Evolutionary conservation across 2,797 vertebrate genomes (phyloP).

Genomic region (Coreius guichenoti): DNA sequence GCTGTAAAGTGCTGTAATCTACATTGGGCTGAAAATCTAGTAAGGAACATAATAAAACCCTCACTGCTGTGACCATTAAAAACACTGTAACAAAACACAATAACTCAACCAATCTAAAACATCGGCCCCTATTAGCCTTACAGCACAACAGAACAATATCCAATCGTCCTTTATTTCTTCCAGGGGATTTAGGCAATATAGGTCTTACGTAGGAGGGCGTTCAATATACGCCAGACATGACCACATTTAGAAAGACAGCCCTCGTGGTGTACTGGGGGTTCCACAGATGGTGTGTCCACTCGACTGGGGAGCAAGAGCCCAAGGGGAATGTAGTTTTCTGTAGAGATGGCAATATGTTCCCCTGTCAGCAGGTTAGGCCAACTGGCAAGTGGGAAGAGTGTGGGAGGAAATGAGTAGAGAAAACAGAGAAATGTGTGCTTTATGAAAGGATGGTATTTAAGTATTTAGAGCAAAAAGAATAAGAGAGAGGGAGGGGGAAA

Average conservation of each 20-base stretch:
- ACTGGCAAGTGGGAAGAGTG: constrained; percentile 62
- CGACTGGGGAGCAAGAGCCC: constrained; percentile 52
- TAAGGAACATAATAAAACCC: background rate
- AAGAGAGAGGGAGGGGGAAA: background rate
- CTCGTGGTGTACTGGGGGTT: constrained; percentile 65
- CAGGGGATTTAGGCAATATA: constrained; percentile 46
- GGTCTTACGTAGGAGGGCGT: constrained; percentile 20
- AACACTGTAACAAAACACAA: constrained; percentile 2
- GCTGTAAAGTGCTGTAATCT: background rate
- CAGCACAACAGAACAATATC: background rate
- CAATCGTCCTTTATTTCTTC: background rate
- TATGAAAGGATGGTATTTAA: constrained; percentile 5
- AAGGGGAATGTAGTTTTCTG: constrained; percentile 64
- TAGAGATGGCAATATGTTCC: constrained; percentile 74
- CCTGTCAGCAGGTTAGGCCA: constrained; percentile 68
- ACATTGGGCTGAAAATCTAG: background rate
- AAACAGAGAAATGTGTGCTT: background rate
- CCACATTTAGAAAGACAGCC: constrained; percentile 63
- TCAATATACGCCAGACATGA: constrained; percentile 63
- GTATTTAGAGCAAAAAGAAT: constrained; percentile 21
- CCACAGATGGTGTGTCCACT: constrained; percentile 75
- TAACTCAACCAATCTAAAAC: constrained; percentile 16
- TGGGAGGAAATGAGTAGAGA: constrained; percentile 21
- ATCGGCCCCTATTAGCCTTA: background rate
- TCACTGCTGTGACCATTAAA: constrained; percentile 12